A percentile compares a stretch with the other conserved stretches of the same genome.
Evolutionary conservation across 2,888 invertebrate genomes (phyloP).

Genomic region (Temnothorax unifasciatus): DNA sequence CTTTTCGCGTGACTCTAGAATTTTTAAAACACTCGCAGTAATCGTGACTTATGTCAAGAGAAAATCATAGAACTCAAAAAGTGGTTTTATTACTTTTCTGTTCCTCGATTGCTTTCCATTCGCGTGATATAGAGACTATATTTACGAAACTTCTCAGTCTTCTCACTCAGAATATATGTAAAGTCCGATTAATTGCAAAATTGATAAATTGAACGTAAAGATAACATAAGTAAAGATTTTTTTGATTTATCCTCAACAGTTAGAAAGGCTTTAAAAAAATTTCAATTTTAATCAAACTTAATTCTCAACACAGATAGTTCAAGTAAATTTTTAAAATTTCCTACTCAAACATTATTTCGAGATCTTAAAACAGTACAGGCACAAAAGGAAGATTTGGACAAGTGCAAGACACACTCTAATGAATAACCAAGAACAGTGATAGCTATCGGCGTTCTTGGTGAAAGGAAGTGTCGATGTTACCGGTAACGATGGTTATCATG

Average conservation of each 20-base stretch:
- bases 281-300: constrained; percentile 5
- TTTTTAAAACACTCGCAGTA: constrained; percentile 5
- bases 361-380: not conserved
- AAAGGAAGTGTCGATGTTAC: constrained; percentile 71
- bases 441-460: not conserved
- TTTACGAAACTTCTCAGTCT: constrained; percentile 14
- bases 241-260: not conserved
- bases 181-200: constrained; percentile 14
- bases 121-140: constrained; percentile 43
- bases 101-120: constrained; percentile 29
- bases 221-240: not conserved
- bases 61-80: constrained; percentile 49
- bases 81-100: constrained; percentile 27
- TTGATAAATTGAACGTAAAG: not conserved
- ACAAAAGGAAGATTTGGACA: not conserved
- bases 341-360: not conserved
- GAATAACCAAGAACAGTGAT: not conserved
- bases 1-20: constrained; percentile 4
- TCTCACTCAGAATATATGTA: not conserved
- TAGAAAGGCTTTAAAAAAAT: not conserved
- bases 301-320: not conserved
- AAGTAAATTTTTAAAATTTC: not conserved
- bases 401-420: not conserved
- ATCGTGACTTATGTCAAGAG: constrained; percentile 32
- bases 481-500: constrained; percentile 67